Conservation (phyloP, 2,888 invertebrate genomes). For the Cecidostiba fungosa region DNA sequence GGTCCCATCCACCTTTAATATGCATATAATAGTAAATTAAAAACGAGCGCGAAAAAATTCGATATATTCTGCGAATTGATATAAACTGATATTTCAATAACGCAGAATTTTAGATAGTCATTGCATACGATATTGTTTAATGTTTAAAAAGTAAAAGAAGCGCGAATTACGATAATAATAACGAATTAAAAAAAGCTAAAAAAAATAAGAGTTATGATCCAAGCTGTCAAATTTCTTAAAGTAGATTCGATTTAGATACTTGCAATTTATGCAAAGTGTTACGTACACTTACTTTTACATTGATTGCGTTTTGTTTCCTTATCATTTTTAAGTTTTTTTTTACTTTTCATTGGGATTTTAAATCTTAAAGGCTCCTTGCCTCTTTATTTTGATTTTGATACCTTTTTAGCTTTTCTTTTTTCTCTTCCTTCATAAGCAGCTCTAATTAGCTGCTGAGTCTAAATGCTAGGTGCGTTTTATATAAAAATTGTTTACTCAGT, state of each 20-base stretch:
- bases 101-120: conserved; percentile 61
- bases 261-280: conserved; percentile 35
- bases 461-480: conserved; percentile 53
- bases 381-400: conserved; percentile 61
- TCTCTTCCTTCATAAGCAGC: conserved; percentile 52
- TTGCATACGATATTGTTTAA: conserved; percentile 59
- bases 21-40: conserved; percentile 55
- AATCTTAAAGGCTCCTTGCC: conserved; percentile 38
- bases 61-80: conserved; percentile 50
- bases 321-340: conserved; percentile 47
- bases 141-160: conserved; percentile 52
- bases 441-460: conserved; percentile 52
- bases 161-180: conserved; percentile 49
- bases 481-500: conserved; percentile 56
- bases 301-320: conserved; percentile 51
- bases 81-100: conserved; percentile 33
- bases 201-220: conserved; percentile 39
- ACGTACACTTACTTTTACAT: conserved; percentile 50
- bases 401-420: conserved; percentile 64
- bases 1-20: conserved; percentile 59
- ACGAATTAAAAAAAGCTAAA: conserved; percentile 61
- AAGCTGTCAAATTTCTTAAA: conserved; percentile 63
- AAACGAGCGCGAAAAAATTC: conserved; percentile 44
- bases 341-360: conserved; percentile 42
- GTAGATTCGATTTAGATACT: conserved; percentile 48